Evolutionary conservation across 2,888 invertebrate genomes (phyloP).

Genomic region (Apamea sordens): DNA sequence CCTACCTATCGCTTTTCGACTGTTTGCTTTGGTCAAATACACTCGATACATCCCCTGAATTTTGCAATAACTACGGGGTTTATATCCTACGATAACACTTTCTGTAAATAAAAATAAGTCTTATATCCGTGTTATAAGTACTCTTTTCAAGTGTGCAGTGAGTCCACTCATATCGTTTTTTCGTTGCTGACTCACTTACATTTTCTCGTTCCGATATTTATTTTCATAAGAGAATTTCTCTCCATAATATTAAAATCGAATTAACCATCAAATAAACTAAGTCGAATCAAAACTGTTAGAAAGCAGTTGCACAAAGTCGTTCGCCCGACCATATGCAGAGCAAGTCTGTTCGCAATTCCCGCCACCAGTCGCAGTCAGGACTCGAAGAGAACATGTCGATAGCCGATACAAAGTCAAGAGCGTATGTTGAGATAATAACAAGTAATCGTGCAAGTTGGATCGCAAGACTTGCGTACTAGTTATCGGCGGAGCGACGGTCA

Average conservation of each 20-base stretch:
- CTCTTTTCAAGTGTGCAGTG: constrained; percentile 30
- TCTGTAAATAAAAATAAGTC: constrained; percentile 58
- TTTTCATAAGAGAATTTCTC: constrained; percentile 22
- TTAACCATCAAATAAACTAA: constrained; percentile 61
- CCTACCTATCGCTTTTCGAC: constrained; percentile 75
- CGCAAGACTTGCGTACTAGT: constrained; percentile 81
- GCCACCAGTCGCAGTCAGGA: constrained; percentile 73
- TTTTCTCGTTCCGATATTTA: constrained; percentile 10
- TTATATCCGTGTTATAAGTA: constrained; percentile 21
- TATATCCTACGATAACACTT: constrained; percentile 59
- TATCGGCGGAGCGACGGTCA: constrained; percentile 80
- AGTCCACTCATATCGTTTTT: constrained; percentile 20
- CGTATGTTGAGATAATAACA: constrained; percentile 85
- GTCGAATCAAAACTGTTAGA: constrained; percentile 62
- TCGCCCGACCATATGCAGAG: constrained; percentile 65
- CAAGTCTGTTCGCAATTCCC: constrained; percentile 73
- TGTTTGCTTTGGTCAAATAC: constrained; percentile 77
- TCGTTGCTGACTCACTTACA: constrained; percentile 13
- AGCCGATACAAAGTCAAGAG: constrained; percentile 82
- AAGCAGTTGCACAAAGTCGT: constrained; percentile 69
- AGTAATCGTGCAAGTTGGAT: constrained; percentile 84
- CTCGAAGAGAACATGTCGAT: constrained; percentile 76
- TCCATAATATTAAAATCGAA: constrained; percentile 52
- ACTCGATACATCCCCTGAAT: constrained; percentile 64
- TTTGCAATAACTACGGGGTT: constrained; percentile 65